phyloP scores from a whole-genome alignment of 2,113 vertebrate species.

The Notarius lentiginosus region DNA sequence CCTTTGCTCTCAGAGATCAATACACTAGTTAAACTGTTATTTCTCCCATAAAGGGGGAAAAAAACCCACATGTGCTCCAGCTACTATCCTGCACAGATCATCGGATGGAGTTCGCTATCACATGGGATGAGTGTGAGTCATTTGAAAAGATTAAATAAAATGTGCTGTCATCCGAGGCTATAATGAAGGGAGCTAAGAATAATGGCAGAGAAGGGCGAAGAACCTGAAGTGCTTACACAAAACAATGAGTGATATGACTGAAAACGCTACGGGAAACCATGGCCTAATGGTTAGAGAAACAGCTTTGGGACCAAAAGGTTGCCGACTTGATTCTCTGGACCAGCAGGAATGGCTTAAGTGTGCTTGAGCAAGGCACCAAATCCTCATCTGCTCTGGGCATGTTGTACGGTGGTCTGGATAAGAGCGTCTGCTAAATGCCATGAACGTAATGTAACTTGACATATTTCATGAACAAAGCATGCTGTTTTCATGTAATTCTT shows the following conservation, averaged over 20 bases:
- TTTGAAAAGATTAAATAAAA: conserved; percentile 50
- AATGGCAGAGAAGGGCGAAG: background rate
- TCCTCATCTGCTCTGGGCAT: no score
- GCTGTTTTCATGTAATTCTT: background rate
- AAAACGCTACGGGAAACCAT: background rate
- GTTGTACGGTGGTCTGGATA: no score
- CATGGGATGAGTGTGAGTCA: conserved; percentile 50
- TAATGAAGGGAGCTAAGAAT: conserved; percentile 1
- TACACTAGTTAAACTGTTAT: conserved; percentile 73
- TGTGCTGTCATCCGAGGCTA: conserved; percentile 3
- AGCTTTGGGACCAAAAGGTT: no score
- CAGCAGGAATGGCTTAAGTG: no score
- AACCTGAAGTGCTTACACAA: background rate
- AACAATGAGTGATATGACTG: background rate
- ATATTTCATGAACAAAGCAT: no score
- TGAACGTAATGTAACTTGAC: no score
- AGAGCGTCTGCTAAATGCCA: no score
- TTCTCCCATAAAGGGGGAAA: conserved; percentile 49
- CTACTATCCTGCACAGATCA: conserved; percentile 12
- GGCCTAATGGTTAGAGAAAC: no score
- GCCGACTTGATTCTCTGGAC: no score
- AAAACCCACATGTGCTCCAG: conserved; percentile 25
- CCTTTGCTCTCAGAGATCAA: conserved; percentile 70
- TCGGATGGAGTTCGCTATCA: conserved; percentile 38
- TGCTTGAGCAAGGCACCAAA: no score